These are phyloP conservation scores for Xenopus laevis DNA, from an alignment of 2,113 vertebrate species.

Conservation along the genomic window DNA sequence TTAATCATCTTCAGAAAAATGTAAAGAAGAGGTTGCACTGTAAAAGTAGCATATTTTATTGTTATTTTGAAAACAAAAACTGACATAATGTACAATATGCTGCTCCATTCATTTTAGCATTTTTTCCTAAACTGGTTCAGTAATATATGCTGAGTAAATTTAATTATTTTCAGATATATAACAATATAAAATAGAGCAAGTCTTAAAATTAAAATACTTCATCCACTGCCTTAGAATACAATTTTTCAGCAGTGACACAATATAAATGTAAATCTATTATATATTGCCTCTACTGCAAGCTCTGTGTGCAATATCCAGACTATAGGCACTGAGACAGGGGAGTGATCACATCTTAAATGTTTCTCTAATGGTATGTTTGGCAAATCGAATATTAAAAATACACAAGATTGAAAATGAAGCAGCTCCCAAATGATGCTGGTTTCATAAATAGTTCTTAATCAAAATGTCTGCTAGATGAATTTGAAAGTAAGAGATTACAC, in stretches of 20 bases:
- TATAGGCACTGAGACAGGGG: conserved; percentile 49
- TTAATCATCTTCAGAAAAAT: no score
- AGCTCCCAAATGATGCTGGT: conserved; percentile 29
- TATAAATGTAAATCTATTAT: conserved; percentile 48
- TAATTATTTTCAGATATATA: not conserved
- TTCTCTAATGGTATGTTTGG: conserved; percentile 54
- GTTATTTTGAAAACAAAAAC: no score
- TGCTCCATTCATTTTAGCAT: no score
- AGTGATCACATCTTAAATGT: conserved; percentile 57
- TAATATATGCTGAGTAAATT: no score
- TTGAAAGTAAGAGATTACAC: conserved; percentile 36
- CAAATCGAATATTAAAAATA: conserved; percentile 57
- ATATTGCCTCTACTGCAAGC: conserved; percentile 51
- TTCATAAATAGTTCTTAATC: conserved; percentile 55
- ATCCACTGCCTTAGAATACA: not conserved
- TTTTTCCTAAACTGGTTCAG: no score
- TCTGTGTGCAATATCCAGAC: conserved; percentile 40
- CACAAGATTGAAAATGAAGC: conserved; percentile 47
- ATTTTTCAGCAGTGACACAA: conserved; percentile 53
- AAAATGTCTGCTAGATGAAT: conserved; percentile 44
- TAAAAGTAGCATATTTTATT: no score
- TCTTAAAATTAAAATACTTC: not conserved
- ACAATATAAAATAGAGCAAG: not conserved
- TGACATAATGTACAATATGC: no score
- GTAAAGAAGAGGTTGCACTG: no score